Conservation (phyloP, 2,797 vertebrate genomes). For the Ceryle rudis region DNA sequence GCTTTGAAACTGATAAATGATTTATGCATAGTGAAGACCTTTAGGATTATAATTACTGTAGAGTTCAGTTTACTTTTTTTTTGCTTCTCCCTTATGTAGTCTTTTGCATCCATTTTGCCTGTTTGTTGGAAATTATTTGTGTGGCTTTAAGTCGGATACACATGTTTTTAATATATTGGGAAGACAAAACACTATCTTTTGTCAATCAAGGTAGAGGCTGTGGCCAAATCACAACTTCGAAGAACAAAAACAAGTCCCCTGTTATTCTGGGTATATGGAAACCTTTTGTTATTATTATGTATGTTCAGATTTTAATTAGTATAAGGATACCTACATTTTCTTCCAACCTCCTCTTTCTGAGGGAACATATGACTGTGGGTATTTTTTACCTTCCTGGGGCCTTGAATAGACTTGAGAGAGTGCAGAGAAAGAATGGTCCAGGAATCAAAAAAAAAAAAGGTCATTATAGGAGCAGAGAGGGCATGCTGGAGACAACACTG, state of each 20-base stretch:
- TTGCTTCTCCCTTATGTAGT: background rate
- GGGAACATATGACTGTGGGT: background rate
- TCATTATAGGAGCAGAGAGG: background rate
- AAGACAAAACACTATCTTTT: background rate
- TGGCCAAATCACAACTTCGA: background rate
- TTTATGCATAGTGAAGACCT: background rate
- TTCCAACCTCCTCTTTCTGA: background rate
- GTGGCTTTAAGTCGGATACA: background rate
- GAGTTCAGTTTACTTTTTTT: background rate
- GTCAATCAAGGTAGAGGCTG: background rate
- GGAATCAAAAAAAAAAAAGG: background rate
- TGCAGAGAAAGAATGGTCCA: background rate
- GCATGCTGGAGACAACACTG: rapidly evolving
- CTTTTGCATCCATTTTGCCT: background rate
- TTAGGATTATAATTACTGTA: background rate
- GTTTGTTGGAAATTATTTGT: background rate
- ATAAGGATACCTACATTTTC: background rate
- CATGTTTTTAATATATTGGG: background rate
- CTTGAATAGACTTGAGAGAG: background rate
- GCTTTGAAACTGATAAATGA: background rate
- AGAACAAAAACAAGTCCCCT: background rate
- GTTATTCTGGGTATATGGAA: background rate
- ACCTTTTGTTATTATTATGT: background rate
- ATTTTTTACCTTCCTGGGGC: background rate
- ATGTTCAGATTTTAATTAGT: background rate